Evolutionary conservation across 2,113 vertebrate species (phyloP), one percentile per base, ranked within the genome.

Genomic region (Cochlearius cochlearius): DNA sequence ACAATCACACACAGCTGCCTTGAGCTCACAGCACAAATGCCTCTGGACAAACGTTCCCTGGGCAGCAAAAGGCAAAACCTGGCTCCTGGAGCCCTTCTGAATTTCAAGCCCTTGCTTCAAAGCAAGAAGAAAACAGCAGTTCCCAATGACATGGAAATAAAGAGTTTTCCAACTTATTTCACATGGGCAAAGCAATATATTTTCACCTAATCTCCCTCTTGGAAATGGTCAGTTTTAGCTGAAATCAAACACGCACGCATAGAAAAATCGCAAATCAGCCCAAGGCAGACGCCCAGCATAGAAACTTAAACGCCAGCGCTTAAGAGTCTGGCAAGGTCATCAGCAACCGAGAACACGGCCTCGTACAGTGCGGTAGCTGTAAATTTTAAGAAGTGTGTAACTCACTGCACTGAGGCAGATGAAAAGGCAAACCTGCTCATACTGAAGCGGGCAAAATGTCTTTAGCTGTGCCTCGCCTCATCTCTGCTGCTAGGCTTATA

Each of bases 271-370:
- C 77, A 93, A 43, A 90, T 75, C 92, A 94, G 85, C 36, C 81
- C 66, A 79, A 56, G 74, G 74, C 77, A 93, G 94, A 75, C 81
- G 93, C 81, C 49, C 69, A 59, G 60, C 56, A 62, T 6, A 49
- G 80, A 79, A 96, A 95, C 56, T 82, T 36, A 91, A 95, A 81
- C 41, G 56, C 83, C 81, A 87, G 80, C 92, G 93, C 58, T 86
- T 58, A 25, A 41, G 73, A 87, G 87, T 71, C 88, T 96, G 94
- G 90, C 92, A 88, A 94, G 89, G 89, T 79, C 91, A 95, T 81
- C 88, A 96, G 78, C 62, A 93, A n/a, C n/a, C 0, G 0, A 93
- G 87, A 84, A 19, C 68, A 66, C 0, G 7, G 80, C 58, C 85
- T 67, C 38, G 75, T 38, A 64, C 67, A 0, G 1, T 19, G 67